Base-by-base conservation (phyloP, 2,113 vertebrate genomes). In the Stigmatopora argus region DNA sequence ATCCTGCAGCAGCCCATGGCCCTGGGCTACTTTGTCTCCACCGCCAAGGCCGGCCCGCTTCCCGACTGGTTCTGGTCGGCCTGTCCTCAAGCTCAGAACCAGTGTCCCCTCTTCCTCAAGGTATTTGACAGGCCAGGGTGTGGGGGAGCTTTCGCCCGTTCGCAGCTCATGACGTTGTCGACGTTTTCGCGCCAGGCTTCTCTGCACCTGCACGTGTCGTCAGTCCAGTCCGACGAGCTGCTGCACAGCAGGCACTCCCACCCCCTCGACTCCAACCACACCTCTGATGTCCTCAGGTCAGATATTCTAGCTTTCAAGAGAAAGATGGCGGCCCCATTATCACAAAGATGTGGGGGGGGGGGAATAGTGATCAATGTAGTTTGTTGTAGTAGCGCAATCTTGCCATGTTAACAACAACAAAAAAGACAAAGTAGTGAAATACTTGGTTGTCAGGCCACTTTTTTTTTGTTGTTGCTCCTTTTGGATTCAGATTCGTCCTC, bases 181-280 rank as follows among this genome's bases (percentile, higher is more conserved):
- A 14, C 59, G 7, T 23, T 13, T 35, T 45, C 59, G 26, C 59
- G 7, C 49, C 75, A 87, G 85, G 97, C 97, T 88, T 99, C 97
- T 89, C 90, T 99, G 91, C 97, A 99, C 94, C 93, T 99, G 89
- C 96, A 98, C 64, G 96, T 98, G 92, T 94, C 96, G 88, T 97
- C 95, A 90, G 95, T 98, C 93, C 97, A 99, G 91, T 97, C 95
- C 81, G 97, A 99, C 51, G 97, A 98, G 89, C 91, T 99, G 83
- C 93, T 98, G 87, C 96, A 97, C 91, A 96, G 96, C 90, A 99
- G 98, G 94, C 95, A 98, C 94, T 97, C 97, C 91, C 97, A 99
- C 89, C 96, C 96, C 72, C 92, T 99, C 82, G 97, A 99, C 91
- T 99, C 97, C 78, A 99, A 94, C 91, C 95, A 97, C 90, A 99